Conservation (phyloP, 2,797 vertebrate genomes). For the Acrossocheilus wenchowensis region DNA sequence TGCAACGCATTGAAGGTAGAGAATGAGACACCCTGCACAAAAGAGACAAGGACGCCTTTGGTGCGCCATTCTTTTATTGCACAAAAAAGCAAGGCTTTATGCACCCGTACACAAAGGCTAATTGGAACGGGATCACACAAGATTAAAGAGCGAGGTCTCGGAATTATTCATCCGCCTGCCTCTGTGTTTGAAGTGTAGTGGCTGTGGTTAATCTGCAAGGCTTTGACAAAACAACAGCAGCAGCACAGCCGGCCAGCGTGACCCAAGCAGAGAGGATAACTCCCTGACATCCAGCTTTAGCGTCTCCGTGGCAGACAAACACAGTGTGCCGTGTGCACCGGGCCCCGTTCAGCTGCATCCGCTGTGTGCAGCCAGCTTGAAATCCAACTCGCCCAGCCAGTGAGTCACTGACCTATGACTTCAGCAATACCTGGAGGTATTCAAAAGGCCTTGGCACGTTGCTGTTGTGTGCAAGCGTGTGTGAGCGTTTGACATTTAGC, state of each 20-base stretch:
- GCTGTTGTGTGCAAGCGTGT: slow-evolving; percentile 62
- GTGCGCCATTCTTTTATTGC: slow-evolving; percentile 64
- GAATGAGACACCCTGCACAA: slow-evolving; percentile 38
- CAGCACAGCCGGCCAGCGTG: slow-evolving; percentile 59
- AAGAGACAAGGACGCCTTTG: slow-evolving; percentile 46
- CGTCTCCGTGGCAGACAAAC: slow-evolving; percentile 45
- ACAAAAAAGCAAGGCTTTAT: slow-evolving; percentile 65
- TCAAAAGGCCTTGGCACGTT: slow-evolving; percentile 68
- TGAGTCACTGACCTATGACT: slow-evolving; percentile 77
- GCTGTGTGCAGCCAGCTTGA: slow-evolving; percentile 63
- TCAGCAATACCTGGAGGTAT: slow-evolving; percentile 73
- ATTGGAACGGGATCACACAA: slow-evolving; percentile 69
- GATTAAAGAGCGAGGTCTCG: slow-evolving; percentile 73
- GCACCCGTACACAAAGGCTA: slow-evolving; percentile 66
- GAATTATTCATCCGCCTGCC: slow-evolving; percentile 73
- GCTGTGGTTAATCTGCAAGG: slow-evolving; percentile 63
- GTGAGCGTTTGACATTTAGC: slow-evolving; percentile 59
- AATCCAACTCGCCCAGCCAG: slow-evolving; percentile 72
- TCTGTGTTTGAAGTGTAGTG: slow-evolving; percentile 74
- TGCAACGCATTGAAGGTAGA: slow-evolving; percentile 38
- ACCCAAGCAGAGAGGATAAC: slow-evolving; percentile 56
- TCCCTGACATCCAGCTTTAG: slow-evolving; percentile 59
- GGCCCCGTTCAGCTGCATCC: slow-evolving; percentile 37
- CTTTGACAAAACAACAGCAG: slow-evolving; percentile 66
- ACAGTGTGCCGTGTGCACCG: slow-evolving; percentile 58